Percentiles rank a stretch among this genome's conserved stretches.
phyloP scores from a whole-genome alignment of 2,113 vertebrate genomes.

The Coracopsis vasa region DNA sequence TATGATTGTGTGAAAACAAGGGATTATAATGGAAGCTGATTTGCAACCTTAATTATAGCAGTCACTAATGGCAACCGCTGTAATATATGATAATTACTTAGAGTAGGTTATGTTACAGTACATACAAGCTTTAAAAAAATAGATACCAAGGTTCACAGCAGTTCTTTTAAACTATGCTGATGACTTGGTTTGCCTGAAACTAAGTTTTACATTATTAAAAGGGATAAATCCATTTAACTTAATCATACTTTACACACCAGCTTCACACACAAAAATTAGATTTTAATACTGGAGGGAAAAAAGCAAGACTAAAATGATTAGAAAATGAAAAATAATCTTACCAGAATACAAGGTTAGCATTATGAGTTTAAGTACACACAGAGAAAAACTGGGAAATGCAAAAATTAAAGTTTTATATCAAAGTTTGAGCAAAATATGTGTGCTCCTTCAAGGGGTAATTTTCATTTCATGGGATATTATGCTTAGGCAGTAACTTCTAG shows the following conservation, averaged over 20 bases:
- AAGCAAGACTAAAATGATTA: background rate
- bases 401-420: background rate
- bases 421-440: background rate
- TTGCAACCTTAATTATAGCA: conserved; percentile 28
- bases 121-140: background rate
- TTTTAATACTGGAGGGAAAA: conserved; percentile 49
- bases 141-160: background rate
- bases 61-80: conserved; percentile 26
- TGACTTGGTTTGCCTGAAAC: conserved; percentile 26
- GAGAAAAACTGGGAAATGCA: background rate
- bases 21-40: conserved; percentile 28
- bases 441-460: background rate
- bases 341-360: background rate
- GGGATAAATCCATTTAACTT: conserved; percentile 35
- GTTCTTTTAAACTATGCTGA: background rate
- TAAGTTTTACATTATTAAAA: conserved; percentile 55
- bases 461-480: background rate
- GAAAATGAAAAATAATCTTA: conserved; percentile 42
- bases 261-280: conserved; percentile 39
- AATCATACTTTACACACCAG: conserved; percentile 36
- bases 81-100: conserved; percentile 42
- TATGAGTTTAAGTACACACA: background rate
- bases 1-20: conserved; percentile 34
- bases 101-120: conserved; percentile 12
- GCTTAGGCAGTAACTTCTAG: background rate